phyloP scores from a whole-genome alignment of 2,113 vertebrate species.

The Colius striatus region DNA sequence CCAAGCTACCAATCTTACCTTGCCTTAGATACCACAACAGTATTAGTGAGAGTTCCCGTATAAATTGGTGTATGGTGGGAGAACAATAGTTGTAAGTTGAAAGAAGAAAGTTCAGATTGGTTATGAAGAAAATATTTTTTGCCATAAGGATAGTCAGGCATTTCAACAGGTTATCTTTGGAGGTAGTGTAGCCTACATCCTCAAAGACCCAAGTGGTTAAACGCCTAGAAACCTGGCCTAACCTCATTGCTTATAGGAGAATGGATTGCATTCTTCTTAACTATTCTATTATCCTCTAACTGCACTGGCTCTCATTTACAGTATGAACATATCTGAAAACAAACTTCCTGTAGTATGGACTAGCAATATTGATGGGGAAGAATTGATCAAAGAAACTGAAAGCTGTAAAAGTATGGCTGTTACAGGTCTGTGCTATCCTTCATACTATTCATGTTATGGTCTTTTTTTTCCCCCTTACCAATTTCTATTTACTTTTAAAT shows the following conservation, averaged over 20 bases:
- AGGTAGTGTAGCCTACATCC: background rate
- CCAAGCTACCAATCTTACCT: background rate
- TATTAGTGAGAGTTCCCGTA: background rate
- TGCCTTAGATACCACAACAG: background rate
- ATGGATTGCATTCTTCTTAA: background rate
- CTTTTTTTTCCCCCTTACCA: background rate
- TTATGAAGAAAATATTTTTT: background rate
- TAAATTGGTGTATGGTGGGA: background rate
- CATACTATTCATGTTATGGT: background rate
- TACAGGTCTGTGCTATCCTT: background rate
- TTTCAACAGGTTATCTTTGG: background rate
- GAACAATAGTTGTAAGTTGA: background rate
- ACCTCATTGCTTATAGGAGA: background rate
- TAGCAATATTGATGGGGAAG: background rate
- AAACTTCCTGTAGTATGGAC: background rate
- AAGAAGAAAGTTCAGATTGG: background rate
- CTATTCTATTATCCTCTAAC: background rate
- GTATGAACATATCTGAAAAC: background rate
- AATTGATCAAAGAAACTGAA: background rate
- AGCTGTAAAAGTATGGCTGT: background rate
- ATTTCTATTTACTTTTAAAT: background rate
- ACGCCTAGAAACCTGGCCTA: background rate
- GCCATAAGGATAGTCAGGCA: background rate
- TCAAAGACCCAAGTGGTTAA: background rate
- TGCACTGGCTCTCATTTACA: background rate